A percentile compares a stretch with the other conserved stretches of the same genome.
These are phyloP conservation scores for Tachuris rubrigastra DNA, from an alignment of 2,113 vertebrate genomes.

Conservation along the genomic window DNA sequence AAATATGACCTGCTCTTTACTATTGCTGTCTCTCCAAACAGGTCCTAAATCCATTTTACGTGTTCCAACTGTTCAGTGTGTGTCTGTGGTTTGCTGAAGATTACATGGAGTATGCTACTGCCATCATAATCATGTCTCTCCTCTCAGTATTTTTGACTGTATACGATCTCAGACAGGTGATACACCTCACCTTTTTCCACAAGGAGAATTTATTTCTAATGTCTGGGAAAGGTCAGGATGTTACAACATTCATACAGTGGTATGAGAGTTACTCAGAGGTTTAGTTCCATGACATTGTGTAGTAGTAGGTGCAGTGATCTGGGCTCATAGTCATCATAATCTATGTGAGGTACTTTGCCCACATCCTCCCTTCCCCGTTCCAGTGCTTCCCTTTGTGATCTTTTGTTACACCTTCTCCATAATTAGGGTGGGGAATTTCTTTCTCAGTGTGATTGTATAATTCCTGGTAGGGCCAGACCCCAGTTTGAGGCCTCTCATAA, in stretches of 20 bases:
- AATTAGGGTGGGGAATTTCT: not conserved
- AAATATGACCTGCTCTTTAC: not conserved
- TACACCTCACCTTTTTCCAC: not conserved
- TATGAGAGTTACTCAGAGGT: not conserved
- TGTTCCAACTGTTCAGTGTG: slow-evolving; percentile 83
- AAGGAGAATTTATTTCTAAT: not conserved
- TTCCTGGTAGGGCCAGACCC: not conserved
- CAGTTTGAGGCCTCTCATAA: not conserved
- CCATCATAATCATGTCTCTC: slow-evolving; percentile 80
- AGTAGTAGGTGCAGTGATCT: not conserved
- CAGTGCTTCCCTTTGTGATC: not conserved
- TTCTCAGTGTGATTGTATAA: not conserved
- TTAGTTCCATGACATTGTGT: not conserved
- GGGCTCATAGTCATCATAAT: not conserved
- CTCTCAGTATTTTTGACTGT: slow-evolving; percentile 76
- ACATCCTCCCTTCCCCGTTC: slow-evolving; percentile 38
- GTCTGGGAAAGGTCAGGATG: not conserved
- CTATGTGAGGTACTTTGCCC: not conserved
- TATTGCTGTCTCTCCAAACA: slow-evolving; percentile 48
- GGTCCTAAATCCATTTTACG: slow-evolving; percentile 83
- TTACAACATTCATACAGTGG: not conserved
- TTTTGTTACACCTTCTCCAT: not conserved
- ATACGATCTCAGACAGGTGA: slow-evolving; percentile 80
- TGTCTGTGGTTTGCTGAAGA: slow-evolving; percentile 82
- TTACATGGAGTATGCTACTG: slow-evolving; percentile 77